Conservation (phyloP, 37 sponge, comb jelly and placozoan genomes). For the Amphimedon queenslandica region DNA sequence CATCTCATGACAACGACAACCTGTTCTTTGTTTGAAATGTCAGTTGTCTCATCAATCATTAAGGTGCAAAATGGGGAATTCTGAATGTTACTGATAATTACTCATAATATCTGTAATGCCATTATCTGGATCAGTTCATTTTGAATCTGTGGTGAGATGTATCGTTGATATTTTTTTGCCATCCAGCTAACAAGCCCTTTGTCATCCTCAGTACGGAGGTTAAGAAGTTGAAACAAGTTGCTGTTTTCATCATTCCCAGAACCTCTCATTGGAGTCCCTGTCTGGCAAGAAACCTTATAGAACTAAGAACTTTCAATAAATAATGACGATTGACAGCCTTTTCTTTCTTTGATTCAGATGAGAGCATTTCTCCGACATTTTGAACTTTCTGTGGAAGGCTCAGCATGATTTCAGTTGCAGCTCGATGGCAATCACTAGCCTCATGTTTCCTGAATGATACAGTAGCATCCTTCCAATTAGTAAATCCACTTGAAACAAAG, state of each 20-base stretch:
- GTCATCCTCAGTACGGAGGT: constrained; percentile 27
- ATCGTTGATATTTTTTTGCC: constrained; percentile 60
- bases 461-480: constrained; percentile 57
- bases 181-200: constrained; percentile 32
- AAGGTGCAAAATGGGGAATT: constrained; percentile 10
- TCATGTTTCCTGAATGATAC: constrained; percentile 34
- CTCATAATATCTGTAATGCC: constrained; percentile 56
- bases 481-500: constrained; percentile 27
- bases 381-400: constrained; percentile 31
- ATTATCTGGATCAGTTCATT: constrained; percentile 76
- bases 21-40: constrained; percentile 47
- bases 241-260: constrained; percentile 19
- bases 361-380: constrained; percentile 54
- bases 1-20: constrained; percentile 29
- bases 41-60: constrained; percentile 62
- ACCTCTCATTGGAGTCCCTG: constrained; percentile 45
- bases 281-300: constrained; percentile 29
- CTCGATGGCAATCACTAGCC: constrained; percentile 26
- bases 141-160: constrained; percentile 64
- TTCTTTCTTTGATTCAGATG: background rate
- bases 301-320: constrained; percentile 26
- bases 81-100: constrained; percentile 21
- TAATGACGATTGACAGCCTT: constrained; percentile 30
- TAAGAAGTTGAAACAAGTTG: constrained; percentile 37
- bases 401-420: constrained; percentile 16